These are phyloP conservation scores for Melinopterus prodromus DNA, from an alignment of 2,888 invertebrate species.

Conservation along the genomic window DNA sequence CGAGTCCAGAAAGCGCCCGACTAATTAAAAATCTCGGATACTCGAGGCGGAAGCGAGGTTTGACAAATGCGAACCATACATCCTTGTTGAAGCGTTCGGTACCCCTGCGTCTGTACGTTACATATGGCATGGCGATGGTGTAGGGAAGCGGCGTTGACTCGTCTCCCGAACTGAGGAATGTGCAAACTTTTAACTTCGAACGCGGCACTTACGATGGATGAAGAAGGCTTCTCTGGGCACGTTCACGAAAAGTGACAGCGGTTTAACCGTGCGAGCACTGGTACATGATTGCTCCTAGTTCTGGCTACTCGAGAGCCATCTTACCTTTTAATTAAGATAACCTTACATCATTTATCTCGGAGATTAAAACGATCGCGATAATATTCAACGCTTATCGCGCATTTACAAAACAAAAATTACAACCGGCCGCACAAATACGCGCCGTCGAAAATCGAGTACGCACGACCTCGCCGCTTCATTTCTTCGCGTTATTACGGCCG, in stretches of 20 bases:
- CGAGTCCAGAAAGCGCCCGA: not conserved
- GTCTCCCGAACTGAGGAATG: not conserved
- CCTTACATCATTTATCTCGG: conserved; percentile 36
- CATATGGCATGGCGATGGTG: conserved; percentile 5
- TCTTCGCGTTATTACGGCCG: conserved; percentile 12
- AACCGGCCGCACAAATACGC: conserved; percentile 12
- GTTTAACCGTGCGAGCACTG: conserved; percentile 9
- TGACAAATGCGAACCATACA: conserved; percentile 45
- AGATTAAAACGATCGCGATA: conserved; percentile 39
- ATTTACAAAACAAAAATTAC: conserved; percentile 22
- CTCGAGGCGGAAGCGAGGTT: conserved; percentile 43
- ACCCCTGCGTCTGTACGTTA: not conserved
- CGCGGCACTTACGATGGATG: conserved; percentile 5
- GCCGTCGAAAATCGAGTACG: not conserved
- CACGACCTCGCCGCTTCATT: conserved; percentile 11
- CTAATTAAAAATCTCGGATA: conserved; percentile 41
- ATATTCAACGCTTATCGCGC: conserved; percentile 24
- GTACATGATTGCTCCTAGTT: not conserved
- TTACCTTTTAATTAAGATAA: conserved; percentile 35
- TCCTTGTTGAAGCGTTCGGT: conserved; percentile 12
- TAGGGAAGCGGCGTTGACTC: not conserved
- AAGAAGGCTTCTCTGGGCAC: conserved; percentile 7
- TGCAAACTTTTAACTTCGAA: not conserved
- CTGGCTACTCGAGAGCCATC: conserved; percentile 9
- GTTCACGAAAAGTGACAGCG: not conserved